Base-by-base conservation (phyloP, 2,888 invertebrate species). In the Phanerotoma sp. region DNA sequence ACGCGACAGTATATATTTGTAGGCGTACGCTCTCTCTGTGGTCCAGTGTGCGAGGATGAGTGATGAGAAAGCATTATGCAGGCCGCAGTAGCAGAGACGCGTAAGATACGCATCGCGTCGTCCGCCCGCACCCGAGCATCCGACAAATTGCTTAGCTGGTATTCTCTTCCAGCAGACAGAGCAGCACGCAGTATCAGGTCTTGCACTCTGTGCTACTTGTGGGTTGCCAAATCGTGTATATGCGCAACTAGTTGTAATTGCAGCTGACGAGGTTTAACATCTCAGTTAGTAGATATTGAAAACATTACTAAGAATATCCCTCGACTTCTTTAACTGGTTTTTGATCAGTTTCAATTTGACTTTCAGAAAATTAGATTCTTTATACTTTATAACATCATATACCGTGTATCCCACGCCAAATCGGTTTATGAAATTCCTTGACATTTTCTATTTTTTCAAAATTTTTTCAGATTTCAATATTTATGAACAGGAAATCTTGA, bases 81-180 rank as follows among this genome's bases (percentile, higher is more conserved):
- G 66, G 64, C 65, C 66, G 69, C 64, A 66, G 67, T 54, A 50
- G 66, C 63, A 60, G 66, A 67, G 70, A 65, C 67, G 68, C 68
- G 68, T 62, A 66, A 71, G 71, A 71, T 72, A 71, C 71, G 67
- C 66, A 71, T 72, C 69, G 68, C 65, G 61, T 64, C 67, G 67
- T 55, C 58, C 49, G 54, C 54, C 62, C 65, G 64, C 66, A 61
- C 63, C 57, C 67, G 71, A 64, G 64, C 66, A 61, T 63, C 57
- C 67, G 71, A 72, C 72, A 72, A 74, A 73, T 72, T 71, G 69
- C 68, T 63, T 63, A 66, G 65, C 65, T 57, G 56, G 60, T 57
- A 41, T 50, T 52, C 57, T 57, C 53, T 58, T 33, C 48, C 16
- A 55, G 38, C 42, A 25, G n/a, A n/a, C n/a, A n/a, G n/a, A n/a